Conservation (phyloP, 2,888 invertebrate genomes). For the Drosophila monieri region DNA sequence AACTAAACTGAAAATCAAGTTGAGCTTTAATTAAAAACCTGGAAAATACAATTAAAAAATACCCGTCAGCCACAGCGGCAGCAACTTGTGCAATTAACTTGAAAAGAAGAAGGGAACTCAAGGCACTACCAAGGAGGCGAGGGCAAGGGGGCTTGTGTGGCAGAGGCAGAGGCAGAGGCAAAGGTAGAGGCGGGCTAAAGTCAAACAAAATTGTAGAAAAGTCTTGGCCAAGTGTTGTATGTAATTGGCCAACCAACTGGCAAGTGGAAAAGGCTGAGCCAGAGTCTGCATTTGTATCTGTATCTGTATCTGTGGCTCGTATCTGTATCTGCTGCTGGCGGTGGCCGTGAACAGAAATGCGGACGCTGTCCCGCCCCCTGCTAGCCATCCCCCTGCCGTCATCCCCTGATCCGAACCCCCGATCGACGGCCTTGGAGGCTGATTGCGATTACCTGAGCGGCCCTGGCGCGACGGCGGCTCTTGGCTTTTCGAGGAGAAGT, state of each 20-base stretch:
- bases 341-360: conserved; percentile 53
- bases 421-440: conserved; percentile 58
- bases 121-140: neutral
- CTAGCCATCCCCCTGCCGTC: conserved; percentile 35
- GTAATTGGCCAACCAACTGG: conserved; percentile 61
- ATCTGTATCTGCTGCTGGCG: conserved; percentile 35
- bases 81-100: conserved; percentile 73
- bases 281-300: neutral
- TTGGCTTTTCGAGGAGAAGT: conserved; percentile 34
- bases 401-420: conserved; percentile 37
- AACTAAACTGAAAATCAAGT: conserved; percentile 77
- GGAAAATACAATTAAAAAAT: conserved; percentile 72
- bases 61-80: conserved; percentile 47
- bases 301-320: conserved; percentile 14
- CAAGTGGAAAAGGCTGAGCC: conserved; percentile 21
- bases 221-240: conserved; percentile 69
- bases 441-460: conserved; percentile 55
- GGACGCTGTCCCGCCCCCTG: conserved; percentile 56
- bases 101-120: neutral
- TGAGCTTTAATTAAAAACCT: conserved; percentile 78
- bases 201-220: conserved; percentile 67
- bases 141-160: no score
- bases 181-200: conserved; percentile 20
- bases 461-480: conserved; percentile 49
- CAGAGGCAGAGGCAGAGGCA: no score